Evolutionary conservation across 2,888 invertebrate genomes (phyloP), one percentile per base, ranked within the genome.

Genomic region (Cheilosia scutellata): DNA sequence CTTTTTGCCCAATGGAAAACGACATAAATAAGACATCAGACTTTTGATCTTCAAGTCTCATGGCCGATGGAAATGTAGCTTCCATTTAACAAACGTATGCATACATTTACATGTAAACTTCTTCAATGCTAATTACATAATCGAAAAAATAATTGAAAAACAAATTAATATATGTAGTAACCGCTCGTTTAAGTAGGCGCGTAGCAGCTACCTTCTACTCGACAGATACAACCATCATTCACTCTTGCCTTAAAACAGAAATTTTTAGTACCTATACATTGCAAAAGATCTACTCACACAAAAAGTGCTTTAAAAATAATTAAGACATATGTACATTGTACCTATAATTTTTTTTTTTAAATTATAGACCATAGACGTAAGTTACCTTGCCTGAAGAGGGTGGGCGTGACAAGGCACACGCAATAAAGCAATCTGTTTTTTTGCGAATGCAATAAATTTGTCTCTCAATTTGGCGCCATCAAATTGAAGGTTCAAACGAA

Each of bases 401-500:
- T 77, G 76, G 76, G 68, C 77, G 58, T 53, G 55, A 16, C 55
- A 37, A 7, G 25, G 29, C 42, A 55, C 16, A 53, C 0, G 9
- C 16, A 44, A 60, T 42, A 29, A 42, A n/a, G 29, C 29, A 63
- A 31, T 31, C 66, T 4, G 25, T 51, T 4, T 49, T 70, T 62
- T 76, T 53, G 42, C 42, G 53, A 33, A 44, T 53, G 62, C 40
- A 68, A 65, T 49, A 37, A 63, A 44, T 44, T n/a, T 4, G 31
- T 40, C 47, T 11, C 4, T 33, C 31, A 13, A 76, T 33, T 57
- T 49, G 78, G 79, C 79, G 79, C 78, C 72, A 37, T 27, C 37
- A 51, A 57, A 65, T 51, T 37, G 65, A 72, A 72, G 63, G 79
- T 25, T 79, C n/a, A 63, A 11, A 53, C 58, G 37, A 47, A 78